Percentiles rank a stretch among this genome's conserved stretches.
Conservation (phyloP, 2,113 vertebrate species). For the Petaurus breviceps region DNA sequence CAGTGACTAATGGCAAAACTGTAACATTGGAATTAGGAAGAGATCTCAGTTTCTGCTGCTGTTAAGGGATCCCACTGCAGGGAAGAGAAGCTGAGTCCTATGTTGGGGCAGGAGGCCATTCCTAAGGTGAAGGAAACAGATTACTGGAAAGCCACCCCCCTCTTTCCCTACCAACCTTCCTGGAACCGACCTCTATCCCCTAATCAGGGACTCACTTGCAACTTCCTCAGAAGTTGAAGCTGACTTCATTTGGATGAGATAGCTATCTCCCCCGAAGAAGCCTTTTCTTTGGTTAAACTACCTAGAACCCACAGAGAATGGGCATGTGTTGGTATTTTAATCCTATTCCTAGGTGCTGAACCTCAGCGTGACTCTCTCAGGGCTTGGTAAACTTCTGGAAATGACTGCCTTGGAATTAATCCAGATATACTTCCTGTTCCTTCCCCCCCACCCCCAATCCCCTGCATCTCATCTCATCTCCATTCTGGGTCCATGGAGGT, state of each 20-base stretch:
- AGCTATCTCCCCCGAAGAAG: not conserved
- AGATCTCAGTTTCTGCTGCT: not conserved
- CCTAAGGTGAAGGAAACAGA: not conserved
- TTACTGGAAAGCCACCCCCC: not conserved
- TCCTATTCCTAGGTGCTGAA: not conserved
- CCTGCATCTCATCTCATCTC: not conserved
- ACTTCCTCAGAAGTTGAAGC: not conserved
- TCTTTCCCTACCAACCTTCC: not conserved
- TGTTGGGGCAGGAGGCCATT: not conserved
- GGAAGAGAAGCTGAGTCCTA: not conserved
- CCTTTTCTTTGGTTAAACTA: not conserved
- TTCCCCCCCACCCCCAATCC: not conserved
- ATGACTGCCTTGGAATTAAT: not conserved
- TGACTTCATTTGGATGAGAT: not conserved
- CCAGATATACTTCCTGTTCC: not conserved
- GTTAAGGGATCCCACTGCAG: not conserved
- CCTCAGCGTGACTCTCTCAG: not conserved
- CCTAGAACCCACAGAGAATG: not conserved
- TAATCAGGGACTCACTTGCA: not conserved
- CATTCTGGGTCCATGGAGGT: not conserved
- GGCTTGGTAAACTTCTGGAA: conserved; percentile 8
- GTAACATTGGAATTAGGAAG: not conserved
- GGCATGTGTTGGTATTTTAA: not conserved
- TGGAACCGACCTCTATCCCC: not conserved
- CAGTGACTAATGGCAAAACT: not conserved